phyloP scores from a whole-genome alignment of 2,113 vertebrate species.

The Gila orcuttii region DNA sequence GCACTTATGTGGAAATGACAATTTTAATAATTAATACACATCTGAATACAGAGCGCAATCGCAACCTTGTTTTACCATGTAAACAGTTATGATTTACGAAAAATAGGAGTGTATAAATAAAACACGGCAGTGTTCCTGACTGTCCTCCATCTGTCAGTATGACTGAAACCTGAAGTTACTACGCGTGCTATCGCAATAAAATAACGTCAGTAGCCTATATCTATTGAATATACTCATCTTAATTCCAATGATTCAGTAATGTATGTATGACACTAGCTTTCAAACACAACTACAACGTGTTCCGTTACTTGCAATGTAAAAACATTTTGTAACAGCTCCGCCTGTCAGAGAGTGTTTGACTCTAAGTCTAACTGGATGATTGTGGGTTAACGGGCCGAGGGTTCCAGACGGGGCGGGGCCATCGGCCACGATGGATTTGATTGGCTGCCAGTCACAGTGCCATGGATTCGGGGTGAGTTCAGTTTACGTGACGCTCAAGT shows the following conservation, averaged over 20 bases:
- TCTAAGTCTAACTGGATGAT: background rate
- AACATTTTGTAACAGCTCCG: conserved; percentile 34
- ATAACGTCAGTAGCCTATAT: background rate
- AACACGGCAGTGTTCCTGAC: background rate
- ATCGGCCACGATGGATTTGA: conserved; percentile 26
- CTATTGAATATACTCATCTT: background rate
- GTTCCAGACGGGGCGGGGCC: conserved; percentile 50
- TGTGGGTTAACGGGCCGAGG: conserved; percentile 44
- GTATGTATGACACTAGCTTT: background rate
- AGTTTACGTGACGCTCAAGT: conserved; percentile 66
- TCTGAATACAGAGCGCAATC: background rate
- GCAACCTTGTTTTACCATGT: background rate
- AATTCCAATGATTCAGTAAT: background rate
- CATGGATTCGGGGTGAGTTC: conserved; percentile 28
- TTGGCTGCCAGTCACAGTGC: conserved; percentile 59
- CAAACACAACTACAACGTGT: background rate
- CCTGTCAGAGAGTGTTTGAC: background rate
- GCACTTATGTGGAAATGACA: background rate
- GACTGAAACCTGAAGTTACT: background rate
- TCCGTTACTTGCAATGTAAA: background rate
- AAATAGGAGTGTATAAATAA: background rate
- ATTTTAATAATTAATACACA: background rate
- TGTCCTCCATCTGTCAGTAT: background rate
- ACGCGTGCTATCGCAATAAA: background rate
- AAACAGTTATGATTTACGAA: background rate